These are phyloP conservation scores for Noctua pronuba DNA, from an alignment of 2,888 invertebrate genomes.

Conservation along the genomic window DNA sequence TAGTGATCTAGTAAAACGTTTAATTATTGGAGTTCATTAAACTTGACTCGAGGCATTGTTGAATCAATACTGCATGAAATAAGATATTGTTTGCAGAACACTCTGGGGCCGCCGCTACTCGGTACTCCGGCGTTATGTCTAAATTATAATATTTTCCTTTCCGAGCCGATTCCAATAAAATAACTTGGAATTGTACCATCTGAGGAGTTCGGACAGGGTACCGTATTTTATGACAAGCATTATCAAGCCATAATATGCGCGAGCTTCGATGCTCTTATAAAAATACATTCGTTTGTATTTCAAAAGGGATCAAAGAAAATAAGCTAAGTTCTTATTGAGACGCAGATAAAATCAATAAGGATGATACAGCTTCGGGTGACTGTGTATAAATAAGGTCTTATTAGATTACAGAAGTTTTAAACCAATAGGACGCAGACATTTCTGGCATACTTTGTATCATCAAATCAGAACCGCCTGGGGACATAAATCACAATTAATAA, in stretches of 20 bases:
- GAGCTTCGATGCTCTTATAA: slow-evolving; percentile 34
- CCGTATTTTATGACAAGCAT: slow-evolving; percentile 47
- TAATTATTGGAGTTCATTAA: slow-evolving; percentile 58
- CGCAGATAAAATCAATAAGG: slow-evolving; percentile 33
- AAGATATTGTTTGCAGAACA: slow-evolving; percentile 79
- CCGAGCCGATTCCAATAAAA: slow-evolving; percentile 47
- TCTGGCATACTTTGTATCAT: slow-evolving; percentile 29
- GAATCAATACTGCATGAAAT: slow-evolving; percentile 70
- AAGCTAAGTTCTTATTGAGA: slow-evolving; percentile 22
- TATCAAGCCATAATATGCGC: slow-evolving; percentile 29
- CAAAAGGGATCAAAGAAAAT: slow-evolving; percentile 31
- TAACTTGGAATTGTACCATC: slow-evolving; percentile 51
- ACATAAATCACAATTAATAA: slow-evolving; percentile 67
- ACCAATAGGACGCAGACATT: slow-evolving; percentile 24
- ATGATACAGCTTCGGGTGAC: slow-evolving; percentile 28
- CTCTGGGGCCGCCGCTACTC: slow-evolving; percentile 57
- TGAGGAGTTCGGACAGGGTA: slow-evolving; percentile 27
- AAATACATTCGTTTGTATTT: slow-evolving; percentile 46
- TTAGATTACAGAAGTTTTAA: slow-evolving; percentile 18
- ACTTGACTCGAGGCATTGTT: slow-evolving; percentile 55
- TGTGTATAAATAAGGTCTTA: slow-evolving; percentile 32
- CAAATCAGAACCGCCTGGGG: slow-evolving; percentile 47
- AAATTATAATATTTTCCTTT: slow-evolving; percentile 67
- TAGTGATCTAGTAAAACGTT: slow-evolving; percentile 37
- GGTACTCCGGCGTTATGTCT: slow-evolving; percentile 47